Conservation (phyloP, 2,797 vertebrate species). For the Vireo griseus region DNA sequence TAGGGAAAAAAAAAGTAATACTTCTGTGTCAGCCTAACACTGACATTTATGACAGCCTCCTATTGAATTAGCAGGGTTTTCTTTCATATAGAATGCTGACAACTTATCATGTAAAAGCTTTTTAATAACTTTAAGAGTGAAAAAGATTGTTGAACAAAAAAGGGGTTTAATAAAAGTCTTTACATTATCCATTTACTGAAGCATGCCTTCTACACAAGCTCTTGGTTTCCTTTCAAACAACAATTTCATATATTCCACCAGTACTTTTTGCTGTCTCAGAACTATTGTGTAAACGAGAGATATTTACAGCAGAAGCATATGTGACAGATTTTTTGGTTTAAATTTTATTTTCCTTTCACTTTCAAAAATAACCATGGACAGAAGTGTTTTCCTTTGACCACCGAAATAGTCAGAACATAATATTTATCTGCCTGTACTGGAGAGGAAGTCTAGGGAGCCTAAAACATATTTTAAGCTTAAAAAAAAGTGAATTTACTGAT, state of each 20-base stretch:
- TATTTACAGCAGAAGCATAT: not conserved
- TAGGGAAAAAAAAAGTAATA: not conserved
- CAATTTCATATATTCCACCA: not conserved
- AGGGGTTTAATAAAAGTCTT: not conserved
- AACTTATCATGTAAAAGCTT: not conserved
- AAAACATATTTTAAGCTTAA: not conserved
- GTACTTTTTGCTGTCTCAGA: not conserved
- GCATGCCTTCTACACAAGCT: not conserved
- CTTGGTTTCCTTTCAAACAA: not conserved
- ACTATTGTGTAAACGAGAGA: not conserved
- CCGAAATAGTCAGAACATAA: not conserved
- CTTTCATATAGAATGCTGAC: not conserved
- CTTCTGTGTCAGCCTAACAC: not conserved
- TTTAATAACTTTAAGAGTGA: not conserved
- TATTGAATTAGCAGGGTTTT: rapidly evolving
- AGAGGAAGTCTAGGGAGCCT: not conserved
- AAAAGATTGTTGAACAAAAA: not conserved
- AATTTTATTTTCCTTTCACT: not conserved
- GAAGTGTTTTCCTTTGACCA: not conserved
- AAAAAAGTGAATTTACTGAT: not conserved
- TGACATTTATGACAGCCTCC: not conserved
- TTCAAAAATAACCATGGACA: not conserved
- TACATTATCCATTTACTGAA: not conserved
- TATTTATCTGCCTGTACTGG: not conserved
- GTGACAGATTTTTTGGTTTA: not conserved